Percentiles rank a stretch among this genome's conserved stretches.
These are phyloP conservation scores for Cirrhinus mrigala DNA, from an alignment of 2,797 vertebrate genomes.

Conservation along the genomic window DNA sequence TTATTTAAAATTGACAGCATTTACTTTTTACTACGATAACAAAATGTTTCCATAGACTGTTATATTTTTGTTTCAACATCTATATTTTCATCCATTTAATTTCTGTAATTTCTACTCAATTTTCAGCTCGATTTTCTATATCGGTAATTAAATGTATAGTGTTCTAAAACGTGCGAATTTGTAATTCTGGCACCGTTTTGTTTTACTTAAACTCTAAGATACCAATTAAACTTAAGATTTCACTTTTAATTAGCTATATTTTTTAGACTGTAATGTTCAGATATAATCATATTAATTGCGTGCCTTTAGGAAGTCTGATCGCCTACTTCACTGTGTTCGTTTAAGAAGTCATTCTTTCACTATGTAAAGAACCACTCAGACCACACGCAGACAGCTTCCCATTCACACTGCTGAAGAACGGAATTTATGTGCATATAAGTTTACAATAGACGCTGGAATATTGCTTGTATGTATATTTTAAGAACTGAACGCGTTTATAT, in stretches of 20 bases:
- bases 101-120: not conserved
- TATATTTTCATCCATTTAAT: not conserved
- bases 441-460: not conserved
- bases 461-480: not conserved
- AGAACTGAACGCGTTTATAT: not conserved
- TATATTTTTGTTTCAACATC: not conserved
- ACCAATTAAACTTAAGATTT: not conserved
- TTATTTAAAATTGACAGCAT: not conserved
- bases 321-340: not conserved
- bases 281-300: not conserved
- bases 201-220: not conserved
- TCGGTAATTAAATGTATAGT: not conserved
- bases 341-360: not conserved
- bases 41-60: not conserved
- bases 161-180: not conserved
- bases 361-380: not conserved
- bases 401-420: not conserved
- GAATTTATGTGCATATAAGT: not conserved
- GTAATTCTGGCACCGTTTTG: not conserved
- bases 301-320: not conserved
- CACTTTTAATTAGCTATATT: not conserved
- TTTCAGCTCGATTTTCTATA: not conserved
- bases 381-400: conserved; percentile 8
- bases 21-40: not conserved
- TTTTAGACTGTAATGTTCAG: not conserved